Conservation (phyloP, 2,113 vertebrate genomes). For the Epinephelus moara region DNA sequence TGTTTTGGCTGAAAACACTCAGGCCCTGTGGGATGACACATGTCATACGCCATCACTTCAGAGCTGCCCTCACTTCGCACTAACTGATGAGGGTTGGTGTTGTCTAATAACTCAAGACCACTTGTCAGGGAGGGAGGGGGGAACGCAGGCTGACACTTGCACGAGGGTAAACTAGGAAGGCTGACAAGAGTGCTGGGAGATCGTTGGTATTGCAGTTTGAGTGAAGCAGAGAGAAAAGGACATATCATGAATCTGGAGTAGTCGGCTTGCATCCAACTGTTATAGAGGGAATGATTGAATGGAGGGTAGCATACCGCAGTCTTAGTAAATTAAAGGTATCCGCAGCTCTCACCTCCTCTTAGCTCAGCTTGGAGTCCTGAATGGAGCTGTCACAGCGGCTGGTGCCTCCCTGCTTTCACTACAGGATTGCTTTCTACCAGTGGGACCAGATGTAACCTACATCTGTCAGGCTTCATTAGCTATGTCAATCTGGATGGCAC, state of each 20-base stretch:
- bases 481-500: constrained; percentile 51
- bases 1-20: constrained; percentile 66
- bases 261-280: constrained; percentile 31
- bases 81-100: constrained; percentile 62
- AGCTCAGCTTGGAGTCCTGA: constrained; percentile 39
- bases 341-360: constrained; percentile 35
- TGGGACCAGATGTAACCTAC: constrained; percentile 78
- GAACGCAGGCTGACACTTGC: constrained; percentile 45
- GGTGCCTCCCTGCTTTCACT: constrained; percentile 50
- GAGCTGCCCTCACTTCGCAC: constrained; percentile 54
- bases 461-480: constrained; percentile 81
- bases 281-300: constrained; percentile 44
- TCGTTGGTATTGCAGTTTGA: constrained; percentile 29
- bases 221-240: constrained; percentile 43
- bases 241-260: constrained; percentile 30
- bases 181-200: constrained; percentile 50
- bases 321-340: constrained; percentile 73
- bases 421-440: constrained; percentile 57
- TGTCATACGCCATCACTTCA: constrained; percentile 61
- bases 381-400: constrained; percentile 60
- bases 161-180: constrained; percentile 42
- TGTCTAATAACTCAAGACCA: constrained; percentile 68
- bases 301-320: constrained; percentile 40
- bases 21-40: constrained; percentile 57
- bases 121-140: constrained; percentile 13